Percentiles rank a stretch among this genome's conserved stretches.
Conservation (phyloP, 2,888 invertebrate species). For the Limnephilus marmoratus region DNA sequence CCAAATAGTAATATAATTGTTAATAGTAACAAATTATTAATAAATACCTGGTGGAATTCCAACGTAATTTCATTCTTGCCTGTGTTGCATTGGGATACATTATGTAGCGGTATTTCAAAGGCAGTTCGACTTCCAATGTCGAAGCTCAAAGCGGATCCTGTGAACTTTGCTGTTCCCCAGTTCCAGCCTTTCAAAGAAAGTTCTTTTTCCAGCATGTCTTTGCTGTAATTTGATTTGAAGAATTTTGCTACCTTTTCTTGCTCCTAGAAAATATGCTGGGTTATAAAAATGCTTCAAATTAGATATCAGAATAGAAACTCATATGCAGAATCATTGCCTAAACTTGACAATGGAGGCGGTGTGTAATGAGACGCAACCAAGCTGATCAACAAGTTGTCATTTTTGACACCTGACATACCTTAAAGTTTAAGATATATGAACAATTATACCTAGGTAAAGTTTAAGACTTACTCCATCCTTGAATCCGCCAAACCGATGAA, state of each 20-base stretch:
- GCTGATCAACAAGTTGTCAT: not conserved
- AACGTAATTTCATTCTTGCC: conserved; percentile 99
- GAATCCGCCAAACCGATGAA: conserved; percentile 96
- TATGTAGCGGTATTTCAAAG: conserved; percentile 96
- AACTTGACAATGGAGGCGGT: not conserved
- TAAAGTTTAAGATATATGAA: conserved; percentile 61
- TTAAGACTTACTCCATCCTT: conserved; percentile 84
- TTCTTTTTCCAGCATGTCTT: conserved; percentile 94
- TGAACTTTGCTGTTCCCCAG: conserved; percentile 97
- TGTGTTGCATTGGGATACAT: conserved; percentile 96
- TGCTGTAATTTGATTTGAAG: conserved; percentile 88
- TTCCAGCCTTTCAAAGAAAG: conserved; percentile 98
- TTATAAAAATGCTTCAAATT: no score
- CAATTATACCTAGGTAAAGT: not conserved
- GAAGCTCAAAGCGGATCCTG: conserved; percentile 90
- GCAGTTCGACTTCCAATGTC: conserved; percentile 90
- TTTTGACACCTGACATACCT: not conserved
- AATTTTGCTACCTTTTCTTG: conserved; percentile 95
- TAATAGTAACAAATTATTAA: not conserved
- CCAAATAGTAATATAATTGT: no score
- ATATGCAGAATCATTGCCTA: no score
- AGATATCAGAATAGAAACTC: not conserved
- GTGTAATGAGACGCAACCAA: no score
- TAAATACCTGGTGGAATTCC: conserved; percentile 93
- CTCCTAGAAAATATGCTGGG: conserved; percentile 78